Evolutionary conservation across 2,888 invertebrate species (phyloP), one percentile per base, ranked within the genome.

Genomic region (Pandemis heparana): DNA sequence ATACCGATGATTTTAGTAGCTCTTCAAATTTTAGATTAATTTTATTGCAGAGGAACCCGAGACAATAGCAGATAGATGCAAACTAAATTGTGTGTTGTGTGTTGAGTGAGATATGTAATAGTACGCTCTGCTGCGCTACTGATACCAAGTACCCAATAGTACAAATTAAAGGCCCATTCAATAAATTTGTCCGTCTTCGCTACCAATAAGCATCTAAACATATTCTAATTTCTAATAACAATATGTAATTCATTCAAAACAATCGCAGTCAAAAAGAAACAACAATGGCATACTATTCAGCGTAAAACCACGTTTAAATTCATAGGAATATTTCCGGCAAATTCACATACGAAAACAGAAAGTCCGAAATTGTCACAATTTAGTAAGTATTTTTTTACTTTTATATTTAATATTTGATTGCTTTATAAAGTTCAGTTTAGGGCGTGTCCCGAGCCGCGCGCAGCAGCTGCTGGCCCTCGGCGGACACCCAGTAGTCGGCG

Each of bases 401-500:
- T 46, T 46, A 48, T 18, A 38, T 71, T 67, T 61, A 38, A 46
- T 46, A 32, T 53, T 56, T 5, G 4, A 18, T 23, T n/a, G 9
- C 23, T 23, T 23, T 56, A 56, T 12, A 23, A 23, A 10, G 2
- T 16, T 4, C 18, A 4, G 5, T 23, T 67, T 48, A 67, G 43
- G 46, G 56, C 14, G 66, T 14, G 62, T 56, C 78, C 38, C 79
- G 76, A 9, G 80, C 74, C 6, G 87, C 84, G 69, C 89, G 86
- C 41, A 92, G 77, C 62, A 86, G 74, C 69, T 89, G 94, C 85
- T 97, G 97, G 79, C 97, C 97, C 81, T 97, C 97, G 0, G 92
- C 84, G 2, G 97, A 96, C 76, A 95, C 95, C 98, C 98, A 98
- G 82, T 97, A 96, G 77, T 97, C 95, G 6, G 96, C 91, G 75